Conservation (phyloP, 2,888 invertebrate species). For the Caenorhabditis doughertyi region DNA sequence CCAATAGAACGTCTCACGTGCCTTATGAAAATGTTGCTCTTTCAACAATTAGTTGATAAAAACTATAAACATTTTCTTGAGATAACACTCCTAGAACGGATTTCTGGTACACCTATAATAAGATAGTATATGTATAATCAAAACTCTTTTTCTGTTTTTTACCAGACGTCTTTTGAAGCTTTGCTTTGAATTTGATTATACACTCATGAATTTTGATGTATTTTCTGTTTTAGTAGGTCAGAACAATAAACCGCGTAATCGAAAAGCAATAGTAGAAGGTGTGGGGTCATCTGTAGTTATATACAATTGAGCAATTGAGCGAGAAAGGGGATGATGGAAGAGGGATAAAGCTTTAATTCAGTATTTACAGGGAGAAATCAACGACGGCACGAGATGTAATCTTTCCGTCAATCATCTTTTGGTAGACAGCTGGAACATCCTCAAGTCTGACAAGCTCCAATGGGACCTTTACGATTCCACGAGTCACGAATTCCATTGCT, state of each 20-base stretch:
- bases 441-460: conserved; percentile 66
- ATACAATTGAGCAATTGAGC: conserved; percentile 47
- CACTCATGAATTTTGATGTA: background rate
- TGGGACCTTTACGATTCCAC: conserved; percentile 70
- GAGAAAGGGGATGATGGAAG: background rate
- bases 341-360: conserved; percentile 35
- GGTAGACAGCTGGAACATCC: conserved; percentile 59
- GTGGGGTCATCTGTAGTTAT: conserved; percentile 27
- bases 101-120: too few relatives aligned
- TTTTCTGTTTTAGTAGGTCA: conserved; percentile 46
- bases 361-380: conserved; percentile 60
- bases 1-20: too few relatives aligned
- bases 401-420: conserved; percentile 60
- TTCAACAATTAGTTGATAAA: too few relatives aligned
- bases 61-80: too few relatives aligned
- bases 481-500: conserved; percentile 69
- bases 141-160: background rate
- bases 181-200: background rate
- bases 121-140: too few relatives aligned
- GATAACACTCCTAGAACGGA: too few relatives aligned
- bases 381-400: conserved; percentile 64
- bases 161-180: too few relatives aligned
- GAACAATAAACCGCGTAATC: conserved; percentile 41
- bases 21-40: too few relatives aligned
- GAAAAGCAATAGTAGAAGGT: conserved; percentile 32